A percentile compares a stretch with the other conserved stretches of the same genome.
These are phyloP conservation scores for Chelonus formosanus DNA, from an alignment of 2,888 invertebrate genomes.

Conservation along the genomic window DNA sequence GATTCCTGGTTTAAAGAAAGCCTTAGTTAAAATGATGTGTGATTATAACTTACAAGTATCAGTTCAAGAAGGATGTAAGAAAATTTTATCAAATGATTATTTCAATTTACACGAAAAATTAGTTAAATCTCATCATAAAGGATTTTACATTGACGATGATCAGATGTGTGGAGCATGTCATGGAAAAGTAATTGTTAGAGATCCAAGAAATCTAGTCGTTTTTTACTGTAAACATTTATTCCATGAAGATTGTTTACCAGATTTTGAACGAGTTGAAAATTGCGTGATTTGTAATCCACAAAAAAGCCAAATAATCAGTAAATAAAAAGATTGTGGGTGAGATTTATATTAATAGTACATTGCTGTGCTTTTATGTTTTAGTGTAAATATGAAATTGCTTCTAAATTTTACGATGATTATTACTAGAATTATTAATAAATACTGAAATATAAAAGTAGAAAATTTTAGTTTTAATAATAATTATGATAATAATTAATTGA, in stretches of 20 bases:
- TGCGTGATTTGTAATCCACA: slow-evolving; percentile 69
- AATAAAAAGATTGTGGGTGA: not conserved
- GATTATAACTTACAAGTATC: slow-evolving; percentile 95
- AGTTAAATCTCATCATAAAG: slow-evolving; percentile 80
- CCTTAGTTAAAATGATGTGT: slow-evolving; percentile 92
- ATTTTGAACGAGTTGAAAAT: slow-evolving; percentile 64
- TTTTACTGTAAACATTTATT: slow-evolving; percentile 92
- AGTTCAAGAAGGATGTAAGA: slow-evolving; percentile 88
- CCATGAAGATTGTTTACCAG: slow-evolving; percentile 84
- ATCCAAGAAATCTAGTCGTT: slow-evolving; percentile 78
- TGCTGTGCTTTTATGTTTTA: too few relatives aligned
- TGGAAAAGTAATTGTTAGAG: slow-evolving; percentile 78
- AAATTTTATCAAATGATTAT: slow-evolving; percentile 90
- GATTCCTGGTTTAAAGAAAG: slow-evolving; percentile 89
- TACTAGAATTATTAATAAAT: too few relatives aligned
- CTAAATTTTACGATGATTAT: too few relatives aligned
- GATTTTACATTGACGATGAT: slow-evolving; percentile 76
- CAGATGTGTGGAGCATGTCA: slow-evolving; percentile 83
- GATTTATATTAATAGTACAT: too few relatives aligned
- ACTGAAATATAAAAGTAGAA: too few relatives aligned
- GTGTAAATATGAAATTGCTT: too few relatives aligned
- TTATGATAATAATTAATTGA: too few relatives aligned
- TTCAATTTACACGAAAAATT: slow-evolving; percentile 86
- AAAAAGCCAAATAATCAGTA: slow-evolving; percentile 46
- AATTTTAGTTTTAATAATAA: too few relatives aligned